Evolutionary conservation across 2,888 invertebrate genomes (phyloP).

Genomic region (Troides helena): DNA sequence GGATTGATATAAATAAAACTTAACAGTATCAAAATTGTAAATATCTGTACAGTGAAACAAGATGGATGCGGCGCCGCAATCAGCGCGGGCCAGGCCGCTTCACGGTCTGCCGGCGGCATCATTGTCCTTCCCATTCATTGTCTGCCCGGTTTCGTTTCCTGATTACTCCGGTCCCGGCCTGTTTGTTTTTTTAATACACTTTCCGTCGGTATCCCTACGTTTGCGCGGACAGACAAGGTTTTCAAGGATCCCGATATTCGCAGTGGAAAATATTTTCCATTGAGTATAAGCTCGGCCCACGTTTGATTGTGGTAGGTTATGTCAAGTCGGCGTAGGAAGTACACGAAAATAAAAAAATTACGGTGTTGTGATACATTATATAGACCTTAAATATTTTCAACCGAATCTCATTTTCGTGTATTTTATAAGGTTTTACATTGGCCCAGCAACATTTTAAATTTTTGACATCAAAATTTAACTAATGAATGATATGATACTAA

Average conservation of each 20-base stretch:
- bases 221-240: slow-evolving; percentile 2
- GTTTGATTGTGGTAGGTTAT: too few species aligned
- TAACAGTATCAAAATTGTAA: too few species aligned
- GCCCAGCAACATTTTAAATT: too few species aligned
- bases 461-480: too few species aligned
- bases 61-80: slow-evolving; percentile 6
- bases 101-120: slow-evolving; percentile 48
- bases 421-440: too few species aligned
- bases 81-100: slow-evolving; percentile 33
- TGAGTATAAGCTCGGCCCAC: not conserved
- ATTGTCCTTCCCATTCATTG: slow-evolving; percentile 47
- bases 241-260: not conserved
- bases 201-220: slow-evolving; percentile 4
- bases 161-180: slow-evolving; percentile 20
- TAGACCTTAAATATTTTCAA: too few species aligned
- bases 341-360: too few species aligned
- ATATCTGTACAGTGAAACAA: not conserved
- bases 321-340: too few species aligned
- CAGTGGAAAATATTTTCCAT: slow-evolving; percentile 3
- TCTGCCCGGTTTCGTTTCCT: slow-evolving; percentile 32
- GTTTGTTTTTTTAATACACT: slow-evolving; percentile 13
- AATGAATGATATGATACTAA: too few species aligned
- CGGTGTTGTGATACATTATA: too few species aligned
- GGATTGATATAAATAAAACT: too few species aligned
- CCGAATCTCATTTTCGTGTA: too few species aligned